Base-by-base conservation (phyloP, 2,888 invertebrate species). In the Balanococcus diminutus region DNA sequence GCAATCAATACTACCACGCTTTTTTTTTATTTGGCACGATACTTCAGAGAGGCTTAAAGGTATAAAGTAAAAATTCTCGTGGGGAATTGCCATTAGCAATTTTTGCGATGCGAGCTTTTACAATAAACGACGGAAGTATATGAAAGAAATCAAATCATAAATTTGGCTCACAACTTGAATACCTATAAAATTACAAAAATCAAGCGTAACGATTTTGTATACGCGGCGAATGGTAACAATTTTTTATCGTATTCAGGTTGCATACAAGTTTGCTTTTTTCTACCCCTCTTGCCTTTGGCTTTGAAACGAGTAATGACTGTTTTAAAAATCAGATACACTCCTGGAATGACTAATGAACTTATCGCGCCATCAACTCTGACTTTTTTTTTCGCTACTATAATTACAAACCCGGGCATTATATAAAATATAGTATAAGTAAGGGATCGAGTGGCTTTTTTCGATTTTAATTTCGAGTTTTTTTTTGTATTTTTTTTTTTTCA, bases 21-120 rank as follows among this genome's bases (percentile, higher is more conserved):
- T 79, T 79, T 79, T 79, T 79, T 79, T 36, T 79, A 79, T 79
- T 79, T 79, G 75, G 75, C 75, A 79, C 75, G 75, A 79, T 36
- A 79, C 75, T 79, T n/a, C n/a, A n/a, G 19, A 79, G 75, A 79
- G 75, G 75, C 75, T 79, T 36, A 36, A 79, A 79, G 75, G 75
- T 79, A 79, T 79, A 79, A 79, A 79, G 36, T 36, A 36, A 79
- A 79, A 36, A 79, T 36, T 32, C 36, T 79, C 36, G 36, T 79
- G 16, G 75, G 75, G 31, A 72, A 32, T 79, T 36, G 36, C 75
- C 36, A 79, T 36, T 79, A 79, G 36, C 36, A 79, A 79, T 79
- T 79, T 79, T 79, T 11, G 6, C 36, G 9, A 19, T 19, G 75
- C 31, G 32, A 36, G 75, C 75, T 79, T 67, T 67, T 72, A n/a